Evolutionary conservation across 2,113 vertebrate species (phyloP).

Genomic region (Axis porcinus): DNA sequence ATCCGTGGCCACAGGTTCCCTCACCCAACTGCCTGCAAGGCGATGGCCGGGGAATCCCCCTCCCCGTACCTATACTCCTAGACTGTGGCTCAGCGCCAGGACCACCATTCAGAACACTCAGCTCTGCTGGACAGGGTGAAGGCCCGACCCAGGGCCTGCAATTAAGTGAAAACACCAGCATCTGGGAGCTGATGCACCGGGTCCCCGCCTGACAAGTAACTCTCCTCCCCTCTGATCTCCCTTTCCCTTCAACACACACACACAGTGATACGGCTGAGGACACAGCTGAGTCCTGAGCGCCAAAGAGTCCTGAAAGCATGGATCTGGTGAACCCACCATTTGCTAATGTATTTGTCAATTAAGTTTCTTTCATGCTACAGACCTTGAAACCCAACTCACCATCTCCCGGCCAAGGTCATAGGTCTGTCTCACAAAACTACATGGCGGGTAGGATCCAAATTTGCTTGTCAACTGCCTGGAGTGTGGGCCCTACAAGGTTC

Average conservation of each 20-base stretch:
- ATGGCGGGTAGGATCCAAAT: not conserved
- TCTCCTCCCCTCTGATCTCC: not conserved
- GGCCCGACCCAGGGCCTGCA: not conserved
- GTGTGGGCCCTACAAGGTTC: not conserved
- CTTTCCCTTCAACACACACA: not conserved
- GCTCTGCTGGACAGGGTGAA: not conserved
- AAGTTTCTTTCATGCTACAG: not conserved
- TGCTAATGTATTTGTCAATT: too few relatives aligned
- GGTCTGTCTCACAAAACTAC: not conserved
- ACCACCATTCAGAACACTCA: not conserved
- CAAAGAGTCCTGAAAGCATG: not conserved
- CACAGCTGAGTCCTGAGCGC: not conserved
- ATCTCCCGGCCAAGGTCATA: not conserved
- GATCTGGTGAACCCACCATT: not conserved
- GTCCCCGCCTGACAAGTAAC: not conserved
- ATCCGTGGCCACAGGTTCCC: not conserved
- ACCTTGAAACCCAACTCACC: not conserved
- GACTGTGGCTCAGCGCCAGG: not conserved
- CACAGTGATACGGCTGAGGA: not conserved
- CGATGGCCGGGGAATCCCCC: not conserved
- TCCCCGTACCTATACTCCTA: accelerated
- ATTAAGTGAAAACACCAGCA: not conserved
- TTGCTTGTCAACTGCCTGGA: not conserved
- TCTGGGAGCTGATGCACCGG: not conserved
- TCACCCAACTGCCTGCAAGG: not conserved